Evolutionary conservation across 2,888 invertebrate genomes (phyloP), one percentile per base, ranked within the genome.

Genomic region (Rhagophthalmus giganteus): DNA sequence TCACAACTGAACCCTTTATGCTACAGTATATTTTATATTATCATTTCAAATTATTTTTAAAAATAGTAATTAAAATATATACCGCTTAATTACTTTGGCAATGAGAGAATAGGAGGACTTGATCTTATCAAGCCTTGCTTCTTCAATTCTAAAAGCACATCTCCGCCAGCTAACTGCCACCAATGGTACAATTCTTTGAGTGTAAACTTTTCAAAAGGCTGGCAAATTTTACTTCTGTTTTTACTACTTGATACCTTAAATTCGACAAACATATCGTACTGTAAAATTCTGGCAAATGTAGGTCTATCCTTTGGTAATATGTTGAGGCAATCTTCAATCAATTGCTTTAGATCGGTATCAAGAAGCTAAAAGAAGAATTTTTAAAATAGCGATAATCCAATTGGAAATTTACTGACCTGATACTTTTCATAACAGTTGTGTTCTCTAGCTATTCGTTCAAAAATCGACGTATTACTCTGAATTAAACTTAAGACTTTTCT

Each of bases 101-200:
- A 78, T 10, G 89, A 85, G 64, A 91, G 74, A 64, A 91, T 86
- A 0, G 90, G 88, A 1, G 90, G 88, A 66, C 88, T 88, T 49
- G 89, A 90, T 67, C 93, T 85, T 42, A 96, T 90, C 1, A 96
- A 78, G 0, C 93, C 93, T 72, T 94, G 92, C 68, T 90, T 92
- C 68, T 91, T 92, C 20, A 98, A 78, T 70, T 94, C 94, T 0
- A 86, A 81, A 55, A 91, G 88, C 41, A 96, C 88, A 76, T 97
- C 96, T 0, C 96, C 96, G 1, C 98, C 98, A 10, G 97, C 92
- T 46, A 98, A 72, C 71, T 92, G 90, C 98, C 98, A 98, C 75
- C 95, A 83, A 71, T 94, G 89, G 72, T 95, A 98, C 14, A 95
- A 80, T 68, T 94, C 91, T 55, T 88, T 84, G 57, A 96, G 76